These are phyloP conservation scores for Aspiorhynchus laticeps DNA, from an alignment of 2,113 vertebrate species.

Conservation along the genomic window DNA sequence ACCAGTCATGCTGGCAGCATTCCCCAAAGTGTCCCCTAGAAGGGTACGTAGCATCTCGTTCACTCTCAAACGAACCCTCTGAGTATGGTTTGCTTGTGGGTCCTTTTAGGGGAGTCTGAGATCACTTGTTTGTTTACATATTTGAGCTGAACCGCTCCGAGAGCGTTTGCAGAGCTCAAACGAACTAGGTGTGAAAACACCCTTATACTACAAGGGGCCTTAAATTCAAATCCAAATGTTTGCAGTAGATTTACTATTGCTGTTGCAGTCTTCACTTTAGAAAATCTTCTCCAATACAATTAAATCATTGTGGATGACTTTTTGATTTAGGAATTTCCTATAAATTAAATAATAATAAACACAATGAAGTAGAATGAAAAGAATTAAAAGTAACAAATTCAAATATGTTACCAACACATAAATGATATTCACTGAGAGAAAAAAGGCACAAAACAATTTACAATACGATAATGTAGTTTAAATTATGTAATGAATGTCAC, in stretches of 20 bases:
- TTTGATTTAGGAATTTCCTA: neutral
- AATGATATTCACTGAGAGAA: neutral
- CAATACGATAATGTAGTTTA: conserved; percentile 5
- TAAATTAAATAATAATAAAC: neutral
- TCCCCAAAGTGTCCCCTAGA: no score
- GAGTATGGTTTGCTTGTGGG: no score
- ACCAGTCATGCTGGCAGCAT: no score
- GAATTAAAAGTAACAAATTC: neutral
- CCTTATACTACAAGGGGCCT: neutral
- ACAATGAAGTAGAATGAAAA: neutral
- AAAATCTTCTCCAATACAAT: neutral
- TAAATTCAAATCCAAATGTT: neutral
- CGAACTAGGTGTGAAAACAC: no score
- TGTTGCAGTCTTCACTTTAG: neutral
- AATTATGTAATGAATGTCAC: neutral
- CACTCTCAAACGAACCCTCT: no score
- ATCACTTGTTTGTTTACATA: no score
- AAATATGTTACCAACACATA: neutral
- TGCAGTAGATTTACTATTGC: neutral
- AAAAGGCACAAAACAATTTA: conserved; percentile 12
- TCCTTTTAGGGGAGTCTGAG: no score
- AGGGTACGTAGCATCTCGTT: no score
- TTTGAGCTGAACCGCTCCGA: no score
- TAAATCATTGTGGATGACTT: neutral
- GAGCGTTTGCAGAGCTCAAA: no score